Evolutionary conservation across 2,797 vertebrate genomes (phyloP), one percentile per base, ranked within the genome.

Genomic region (Peromyscus attwateri): DNA sequence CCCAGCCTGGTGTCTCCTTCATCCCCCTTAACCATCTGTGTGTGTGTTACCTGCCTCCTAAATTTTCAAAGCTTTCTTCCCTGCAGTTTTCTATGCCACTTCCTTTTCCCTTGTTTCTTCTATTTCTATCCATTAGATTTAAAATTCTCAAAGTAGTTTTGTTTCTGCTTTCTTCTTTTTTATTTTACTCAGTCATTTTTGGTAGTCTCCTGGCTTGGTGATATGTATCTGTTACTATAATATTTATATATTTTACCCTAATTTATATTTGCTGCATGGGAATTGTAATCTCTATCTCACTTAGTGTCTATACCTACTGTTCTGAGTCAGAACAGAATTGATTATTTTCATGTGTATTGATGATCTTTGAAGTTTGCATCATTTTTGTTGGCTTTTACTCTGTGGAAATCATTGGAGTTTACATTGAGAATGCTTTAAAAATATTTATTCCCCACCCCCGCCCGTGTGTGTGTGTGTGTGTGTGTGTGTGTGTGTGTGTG

Each of bases 151-250:
- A 23, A 13, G 3, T 8, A 19, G 5, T 43, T 75, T 73, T 73
- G n/a, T 25, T 57, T 57, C 55, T 57, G 55, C 17, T 57, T 57
- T 57, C 16, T 73, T 40, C 62, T 34, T 23, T 84, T 90, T 57
- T 87, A 95, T 87, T 89, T 85, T 68, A 90, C 70, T 60, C 91
- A 10, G 46, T 81, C 66, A 93, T 57, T 93, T 91, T 89, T 52
- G 3, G 55, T 89, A 88, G 21, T 66, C 1, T 64, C 3, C 46
- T 49, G 80, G 57, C 66, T 87, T 71, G 83, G 14, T 49, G 25
- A 75, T 62, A 37, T 68, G 14, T 79, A 68, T 68, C 62, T 8
- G n/a, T 94, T 76, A 55, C 11, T 75, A 81, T 76, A 87, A 62
- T 95, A 57, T 6, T 83, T 91, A 87, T 52, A 31, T 43, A 80